Conservation (phyloP, 2,113 vertebrate genomes). For the Manacus vitellinus region DNA sequence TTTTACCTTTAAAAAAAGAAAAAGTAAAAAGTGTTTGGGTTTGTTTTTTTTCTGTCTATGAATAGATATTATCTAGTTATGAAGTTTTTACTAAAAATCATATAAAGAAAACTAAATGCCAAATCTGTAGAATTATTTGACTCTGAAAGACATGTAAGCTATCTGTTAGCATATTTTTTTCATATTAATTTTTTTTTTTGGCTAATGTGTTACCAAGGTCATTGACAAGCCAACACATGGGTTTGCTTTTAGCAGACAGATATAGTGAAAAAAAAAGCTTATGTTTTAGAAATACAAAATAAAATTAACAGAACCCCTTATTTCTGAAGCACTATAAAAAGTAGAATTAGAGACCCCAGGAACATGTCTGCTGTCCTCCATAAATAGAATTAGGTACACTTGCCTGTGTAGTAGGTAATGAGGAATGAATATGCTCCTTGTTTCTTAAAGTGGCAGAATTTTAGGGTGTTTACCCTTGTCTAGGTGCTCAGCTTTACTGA, state of each 20-base stretch:
- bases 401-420: not conserved
- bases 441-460: not conserved
- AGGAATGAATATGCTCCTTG: not conserved
- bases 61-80: not conserved
- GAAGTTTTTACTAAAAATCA: not conserved
- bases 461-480: not conserved
- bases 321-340: not conserved
- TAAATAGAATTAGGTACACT: not conserved
- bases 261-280: not conserved
- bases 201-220: not conserved
- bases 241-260: not conserved
- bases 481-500: not conserved
- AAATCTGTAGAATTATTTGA: not conserved
- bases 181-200: not conserved
- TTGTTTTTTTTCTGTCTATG: not conserved
- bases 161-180: not conserved
- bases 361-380: fast-evolving
- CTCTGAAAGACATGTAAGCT: not conserved
- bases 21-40: not conserved
- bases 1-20: not conserved
- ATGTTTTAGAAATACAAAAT: not conserved
- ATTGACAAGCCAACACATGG: not conserved
- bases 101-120: not conserved
- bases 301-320: not conserved
- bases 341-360: not conserved